phyloP scores from a whole-genome alignment of 1,140 invertebrate genomes.

The Bombyx mandarina region DNA sequence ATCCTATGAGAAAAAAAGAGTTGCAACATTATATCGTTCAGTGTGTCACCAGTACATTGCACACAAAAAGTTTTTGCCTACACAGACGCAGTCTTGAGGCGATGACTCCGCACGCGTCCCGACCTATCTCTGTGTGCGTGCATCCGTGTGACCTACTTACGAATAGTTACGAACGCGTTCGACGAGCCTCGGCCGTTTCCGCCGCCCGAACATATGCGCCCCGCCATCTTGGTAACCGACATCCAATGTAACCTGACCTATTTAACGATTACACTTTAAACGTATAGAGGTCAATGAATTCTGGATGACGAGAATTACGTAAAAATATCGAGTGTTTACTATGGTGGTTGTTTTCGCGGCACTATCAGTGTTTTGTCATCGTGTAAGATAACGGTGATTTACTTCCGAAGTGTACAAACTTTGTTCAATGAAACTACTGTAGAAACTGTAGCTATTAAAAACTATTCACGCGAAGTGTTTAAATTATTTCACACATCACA shows the following conservation, averaged over 20 bases:
- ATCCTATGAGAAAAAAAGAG: too few species aligned
- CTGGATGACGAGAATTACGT: conserved; percentile 20
- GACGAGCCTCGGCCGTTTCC: conserved; percentile 41
- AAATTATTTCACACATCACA: too few species aligned
- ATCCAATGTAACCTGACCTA: conserved; percentile 35
- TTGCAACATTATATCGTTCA: too few species aligned
- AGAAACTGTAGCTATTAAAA: too few species aligned
- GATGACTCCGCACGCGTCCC: conserved; percentile 16
- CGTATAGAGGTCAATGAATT: conserved; percentile 11
- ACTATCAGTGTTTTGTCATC: conserved; percentile 19
- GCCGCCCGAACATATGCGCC: conserved; percentile 33
- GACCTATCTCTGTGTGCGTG: conserved; percentile 34
- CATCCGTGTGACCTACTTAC: conserved; percentile 38
- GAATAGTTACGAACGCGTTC: conserved; percentile 12
- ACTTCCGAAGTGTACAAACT: conserved; percentile 10
- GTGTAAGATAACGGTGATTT: conserved; percentile 17
- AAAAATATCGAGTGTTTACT: conserved; percentile 20
- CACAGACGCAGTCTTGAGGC: conserved; percentile 26
- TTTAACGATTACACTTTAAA: conserved; percentile 3
- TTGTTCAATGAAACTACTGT: too few species aligned
- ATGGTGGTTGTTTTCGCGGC: conserved; percentile 14
- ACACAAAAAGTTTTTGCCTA: conserved; percentile 34
- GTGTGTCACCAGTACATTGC: conserved; percentile 7
- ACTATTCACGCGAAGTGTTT: too few species aligned
- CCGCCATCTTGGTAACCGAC: conserved; percentile 34